Conservation (phyloP, 2,888 invertebrate genomes). For the Synergus japonicus region DNA sequence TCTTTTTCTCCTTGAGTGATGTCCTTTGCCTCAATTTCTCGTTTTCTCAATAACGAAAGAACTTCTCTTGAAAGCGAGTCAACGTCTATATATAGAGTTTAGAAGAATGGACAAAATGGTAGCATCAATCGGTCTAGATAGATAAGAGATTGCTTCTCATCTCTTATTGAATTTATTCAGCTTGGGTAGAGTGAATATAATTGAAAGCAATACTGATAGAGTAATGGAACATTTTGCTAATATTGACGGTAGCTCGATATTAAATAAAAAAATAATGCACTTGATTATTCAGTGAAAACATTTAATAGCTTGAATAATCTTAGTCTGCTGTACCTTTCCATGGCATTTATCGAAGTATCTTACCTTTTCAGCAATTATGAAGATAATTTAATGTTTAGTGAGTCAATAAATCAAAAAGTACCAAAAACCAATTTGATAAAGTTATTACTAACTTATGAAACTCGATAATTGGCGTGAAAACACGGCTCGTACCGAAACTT, state of each 20-base stretch:
- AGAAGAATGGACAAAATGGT: constrained; percentile 14
- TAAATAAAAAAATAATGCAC: background rate
- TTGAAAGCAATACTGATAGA: constrained; percentile 8
- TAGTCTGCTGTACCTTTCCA: too few relatives aligned
- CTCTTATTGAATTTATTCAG: constrained; percentile 7
- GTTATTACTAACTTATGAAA: background rate
- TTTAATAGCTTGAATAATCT: too few relatives aligned
- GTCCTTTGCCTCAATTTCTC: background rate
- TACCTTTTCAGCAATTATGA: background rate
- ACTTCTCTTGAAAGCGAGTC: background rate
- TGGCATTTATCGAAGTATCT: background rate
- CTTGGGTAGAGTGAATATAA: background rate
- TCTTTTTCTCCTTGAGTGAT: background rate
- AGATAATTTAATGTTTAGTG: background rate
- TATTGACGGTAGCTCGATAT: background rate
- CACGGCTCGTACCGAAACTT: constrained; percentile 26
- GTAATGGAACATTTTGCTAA: background rate
- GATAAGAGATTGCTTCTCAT: constrained; percentile 17
- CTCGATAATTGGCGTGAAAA: constrained; percentile 17
- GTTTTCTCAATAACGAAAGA: background rate
- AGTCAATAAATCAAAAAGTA: background rate
- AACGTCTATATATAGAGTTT: constrained; percentile 5
- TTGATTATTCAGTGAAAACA: background rate
- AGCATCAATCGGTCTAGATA: background rate
- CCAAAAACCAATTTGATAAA: background rate